Percentiles rank a stretch among this genome's conserved stretches.
phyloP scores from a whole-genome alignment of 2,888 invertebrate species.

The Meta bourneti region DNA sequence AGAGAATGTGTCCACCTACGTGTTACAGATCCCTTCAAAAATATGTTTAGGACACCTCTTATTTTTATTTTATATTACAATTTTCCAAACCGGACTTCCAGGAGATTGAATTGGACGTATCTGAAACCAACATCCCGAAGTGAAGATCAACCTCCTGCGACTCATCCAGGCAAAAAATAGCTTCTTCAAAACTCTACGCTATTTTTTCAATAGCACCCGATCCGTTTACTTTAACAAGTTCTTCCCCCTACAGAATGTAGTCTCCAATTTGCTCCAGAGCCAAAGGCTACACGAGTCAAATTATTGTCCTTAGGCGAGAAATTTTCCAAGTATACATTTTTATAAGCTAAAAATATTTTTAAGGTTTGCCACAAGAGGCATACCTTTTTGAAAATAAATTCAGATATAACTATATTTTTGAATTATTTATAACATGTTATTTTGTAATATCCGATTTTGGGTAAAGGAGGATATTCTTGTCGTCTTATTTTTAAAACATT shows the following conservation, averaged over 20 bases:
- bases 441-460: neutral
- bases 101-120: neutral
- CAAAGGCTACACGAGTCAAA: neutral
- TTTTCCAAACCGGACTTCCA: neutral
- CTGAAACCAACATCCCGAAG: constrained; percentile 12
- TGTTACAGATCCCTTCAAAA: neutral
- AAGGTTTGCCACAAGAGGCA: neutral
- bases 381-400: no score
- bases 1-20: neutral
- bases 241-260: neutral
- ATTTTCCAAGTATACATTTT: neutral
- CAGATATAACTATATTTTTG: neutral
- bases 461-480: neutral
- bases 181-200: neutral
- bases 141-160: neutral
- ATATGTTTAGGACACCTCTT: neutral
- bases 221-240: constrained; percentile 7
- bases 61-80: neutral
- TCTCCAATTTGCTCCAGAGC: neutral
- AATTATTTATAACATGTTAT: neutral
- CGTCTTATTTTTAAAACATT: neutral
- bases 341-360: neutral
- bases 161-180: constrained; percentile 4
- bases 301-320: neutral
- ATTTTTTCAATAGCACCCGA: neutral